These are phyloP conservation scores for Iphiclides podalirius DNA, from an alignment of 2,888 invertebrate species.

Conservation along the genomic window DNA sequence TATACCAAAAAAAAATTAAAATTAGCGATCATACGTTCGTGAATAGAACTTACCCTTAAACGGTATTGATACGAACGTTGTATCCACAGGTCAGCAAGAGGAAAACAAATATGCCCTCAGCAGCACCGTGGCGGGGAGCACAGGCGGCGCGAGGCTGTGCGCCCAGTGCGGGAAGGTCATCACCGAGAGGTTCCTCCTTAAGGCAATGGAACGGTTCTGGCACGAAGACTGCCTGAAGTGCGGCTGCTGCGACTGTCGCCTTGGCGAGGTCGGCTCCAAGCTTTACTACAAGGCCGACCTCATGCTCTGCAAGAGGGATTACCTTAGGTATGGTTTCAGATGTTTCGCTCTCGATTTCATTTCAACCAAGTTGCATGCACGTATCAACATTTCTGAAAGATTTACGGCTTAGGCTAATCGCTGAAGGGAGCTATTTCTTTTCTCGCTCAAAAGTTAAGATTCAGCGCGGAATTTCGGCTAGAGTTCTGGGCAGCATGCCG, in stretches of 20 bases:
- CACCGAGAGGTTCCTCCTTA: conserved; percentile 89
- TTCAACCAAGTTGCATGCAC: no score
- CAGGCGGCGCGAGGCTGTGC: conserved; percentile 82
- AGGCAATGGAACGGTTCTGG: conserved; percentile 94
- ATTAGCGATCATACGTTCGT: no score
- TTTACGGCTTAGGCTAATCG: no score
- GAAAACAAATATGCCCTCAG: conserved; percentile 66
- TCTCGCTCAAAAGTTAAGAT: no score
- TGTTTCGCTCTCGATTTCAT: no score
- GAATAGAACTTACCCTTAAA: no score
- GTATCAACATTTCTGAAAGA: no score
- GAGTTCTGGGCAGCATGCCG: no score
- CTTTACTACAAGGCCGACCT: conserved; percentile 94
- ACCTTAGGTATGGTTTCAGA: conserved; percentile 85
- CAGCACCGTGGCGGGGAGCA: conserved; percentile 50
- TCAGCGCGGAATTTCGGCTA: no score
- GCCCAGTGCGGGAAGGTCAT: conserved; percentile 93
- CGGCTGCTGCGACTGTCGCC: conserved; percentile 94
- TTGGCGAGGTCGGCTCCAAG: conserved; percentile 96
- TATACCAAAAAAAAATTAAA: no score
- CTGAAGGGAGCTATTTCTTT: no score
- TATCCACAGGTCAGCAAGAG: conserved; percentile 65
- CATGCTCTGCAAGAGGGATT: conserved; percentile 94
- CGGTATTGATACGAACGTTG: no score
- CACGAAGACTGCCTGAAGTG: conserved; percentile 96